Evolutionary conservation across 1,140 invertebrate species (phyloP), one percentile per base, ranked within the genome.

Genomic region (Diachasma alloeum): DNA sequence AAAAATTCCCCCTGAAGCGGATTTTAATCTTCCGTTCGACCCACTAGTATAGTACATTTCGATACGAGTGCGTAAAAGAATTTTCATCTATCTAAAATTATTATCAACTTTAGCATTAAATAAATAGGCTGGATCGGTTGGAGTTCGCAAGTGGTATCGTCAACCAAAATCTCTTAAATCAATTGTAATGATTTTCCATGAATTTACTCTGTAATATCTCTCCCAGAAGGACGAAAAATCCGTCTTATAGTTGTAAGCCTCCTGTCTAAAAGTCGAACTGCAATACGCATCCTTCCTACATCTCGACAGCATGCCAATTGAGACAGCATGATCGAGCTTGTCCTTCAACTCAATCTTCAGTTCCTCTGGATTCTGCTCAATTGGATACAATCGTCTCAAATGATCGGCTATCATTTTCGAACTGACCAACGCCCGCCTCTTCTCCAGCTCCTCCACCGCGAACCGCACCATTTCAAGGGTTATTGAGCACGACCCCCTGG

Each of bases 391-490:
- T 63, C 15, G 69, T 17, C 42, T 67, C 70, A 86, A 77, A 76
- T 84, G 71, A 56, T 80, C 31, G 17, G 24, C 79, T 44, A 86
- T 84, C 42, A 80, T 72, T 36, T 72, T 48, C 13, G 37, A 77
- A 66, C 71, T 80, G 36, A 86, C 82, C 67, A 74, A 79, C 31
- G 78, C 26, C 71, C 79, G 79, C 42, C 24, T 77, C 17, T 77
- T 69, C 26, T 81, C 79, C 36, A 86, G 70, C 37, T 76, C 77
- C 74, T 84, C 79, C 15, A 86, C 67, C 0, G 80, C 77, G 44
- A 8, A 6, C 19, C 78, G 74, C 53, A 86, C 67, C 83, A 86
- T 84, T n/a, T 85, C 84, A 4, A 83, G 79, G 26, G 82, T 84
- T 77, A 86, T 48, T 10, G 79, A 59, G 9, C 81, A 17, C 17